A percentile compares a stretch with the other conserved stretches of the same genome.
phyloP scores from a whole-genome alignment of 2,113 vertebrate genomes.

The Gavia stellata region DNA sequence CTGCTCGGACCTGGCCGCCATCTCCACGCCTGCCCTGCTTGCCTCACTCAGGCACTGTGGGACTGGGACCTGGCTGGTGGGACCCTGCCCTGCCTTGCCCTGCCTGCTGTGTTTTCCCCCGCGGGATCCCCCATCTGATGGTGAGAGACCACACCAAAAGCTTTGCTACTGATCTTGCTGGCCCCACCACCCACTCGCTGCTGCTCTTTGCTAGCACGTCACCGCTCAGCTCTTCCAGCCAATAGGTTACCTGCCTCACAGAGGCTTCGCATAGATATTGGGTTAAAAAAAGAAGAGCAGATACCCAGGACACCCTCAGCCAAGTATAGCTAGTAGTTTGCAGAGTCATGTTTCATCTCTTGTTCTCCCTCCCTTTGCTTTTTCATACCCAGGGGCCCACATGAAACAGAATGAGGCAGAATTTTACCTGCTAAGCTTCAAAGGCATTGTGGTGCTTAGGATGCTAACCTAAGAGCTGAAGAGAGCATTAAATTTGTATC shows the following conservation, averaged over 20 bases:
- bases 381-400: not conserved
- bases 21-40: not conserved
- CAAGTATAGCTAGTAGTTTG: not conserved
- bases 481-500: not conserved
- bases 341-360: not conserved
- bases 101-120: not conserved
- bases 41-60: not conserved
- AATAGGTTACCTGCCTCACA: not conserved
- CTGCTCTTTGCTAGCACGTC: not conserved
- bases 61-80: not conserved
- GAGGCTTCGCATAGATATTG: not conserved
- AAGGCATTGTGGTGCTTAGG: not conserved
- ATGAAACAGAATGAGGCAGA: not conserved
- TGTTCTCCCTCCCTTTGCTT: not conserved
- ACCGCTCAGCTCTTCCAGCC: not conserved
- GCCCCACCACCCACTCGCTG: not conserved
- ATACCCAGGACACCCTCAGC: not conserved
- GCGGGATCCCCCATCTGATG: rapidly evolving
- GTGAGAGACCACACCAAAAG: not conserved
- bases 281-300: not conserved
- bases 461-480: not conserved
- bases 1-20: rapidly evolving
- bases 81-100: not conserved
- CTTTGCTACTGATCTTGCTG: not conserved
- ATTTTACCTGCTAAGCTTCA: not conserved